Conservation (phyloP, 2,888 invertebrate species). For the Drosophila tanythrix region DNA sequence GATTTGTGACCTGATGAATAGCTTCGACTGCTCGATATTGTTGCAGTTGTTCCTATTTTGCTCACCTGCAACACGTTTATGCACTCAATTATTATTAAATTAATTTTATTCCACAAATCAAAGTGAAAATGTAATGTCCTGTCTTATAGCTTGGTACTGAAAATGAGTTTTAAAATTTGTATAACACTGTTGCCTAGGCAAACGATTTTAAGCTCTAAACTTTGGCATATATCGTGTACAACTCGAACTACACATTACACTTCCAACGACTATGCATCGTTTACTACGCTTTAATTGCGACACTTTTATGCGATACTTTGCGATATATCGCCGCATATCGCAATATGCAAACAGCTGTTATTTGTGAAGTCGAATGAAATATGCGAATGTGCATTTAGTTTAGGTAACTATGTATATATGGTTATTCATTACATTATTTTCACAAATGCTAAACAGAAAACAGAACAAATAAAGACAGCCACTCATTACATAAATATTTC, state of each 20-base stretch:
- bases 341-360: background rate
- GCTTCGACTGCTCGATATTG: slow-evolving; percentile 19
- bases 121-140: slow-evolving; percentile 5
- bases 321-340: slow-evolving; percentile 10
- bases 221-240: slow-evolving; percentile 20
- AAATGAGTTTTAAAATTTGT: slow-evolving; percentile 3
- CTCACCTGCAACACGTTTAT: slow-evolving; percentile 42
- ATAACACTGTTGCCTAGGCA: slow-evolving; percentile 24
- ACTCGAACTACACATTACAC: slow-evolving; percentile 27
- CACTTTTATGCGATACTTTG: background rate
- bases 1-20: slow-evolving; percentile 21
- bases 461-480: background rate
- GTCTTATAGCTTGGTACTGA: slow-evolving; percentile 12
- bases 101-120: slow-evolving; percentile 6
- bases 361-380: background rate
- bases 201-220: slow-evolving; percentile 26
- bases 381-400: background rate
- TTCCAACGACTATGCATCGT: slow-evolving; percentile 28
- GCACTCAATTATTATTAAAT: slow-evolving; percentile 4
- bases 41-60: slow-evolving; percentile 11
- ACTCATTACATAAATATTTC: background rate
- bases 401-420: background rate
- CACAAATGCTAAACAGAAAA: background rate
- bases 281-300: slow-evolving; percentile 22
- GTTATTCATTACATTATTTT: background rate